A percentile compares a stretch with the other conserved stretches of the same genome.
phyloP scores from a whole-genome alignment of 1,140 invertebrate genomes.

The Linepithema humile region DNA sequence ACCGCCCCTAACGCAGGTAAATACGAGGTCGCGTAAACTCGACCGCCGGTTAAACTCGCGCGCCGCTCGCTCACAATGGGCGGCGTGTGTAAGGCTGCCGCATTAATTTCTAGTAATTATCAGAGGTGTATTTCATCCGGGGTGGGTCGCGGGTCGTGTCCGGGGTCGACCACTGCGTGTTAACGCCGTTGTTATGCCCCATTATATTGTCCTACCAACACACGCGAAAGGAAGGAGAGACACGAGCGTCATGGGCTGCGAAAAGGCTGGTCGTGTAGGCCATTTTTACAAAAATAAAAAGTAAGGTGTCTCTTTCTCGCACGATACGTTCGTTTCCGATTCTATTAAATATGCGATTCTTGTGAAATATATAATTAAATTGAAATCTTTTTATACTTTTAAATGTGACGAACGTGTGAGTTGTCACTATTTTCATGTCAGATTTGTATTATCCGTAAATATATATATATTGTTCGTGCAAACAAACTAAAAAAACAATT shows the following conservation, averaged over 20 bases:
- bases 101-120: constrained; percentile 85
- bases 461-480: background rate
- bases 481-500: background rate
- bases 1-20: constrained; percentile 61
- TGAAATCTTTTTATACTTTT: background rate
- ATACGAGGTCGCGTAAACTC: constrained; percentile 55
- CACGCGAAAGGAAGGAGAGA: constrained; percentile 54
- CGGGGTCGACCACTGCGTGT: constrained; percentile 81
- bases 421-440: background rate
- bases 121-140: constrained; percentile 82
- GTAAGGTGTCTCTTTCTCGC: background rate
- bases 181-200: constrained; percentile 84
- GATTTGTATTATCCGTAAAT: background rate
- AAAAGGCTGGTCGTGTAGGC: constrained; percentile 46
- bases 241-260: constrained; percentile 26
- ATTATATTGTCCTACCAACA: constrained; percentile 81
- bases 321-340: background rate
- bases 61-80: constrained; percentile 55
- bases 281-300: constrained; percentile 63
- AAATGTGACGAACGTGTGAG: background rate
- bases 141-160: constrained; percentile 81
- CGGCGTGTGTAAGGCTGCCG: constrained; percentile 72
- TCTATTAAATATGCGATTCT: background rate
- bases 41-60: constrained; percentile 60
- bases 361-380: no score